Base-by-base conservation (phyloP, 2,888 invertebrate genomes). In the Synergus laeviventris region DNA sequence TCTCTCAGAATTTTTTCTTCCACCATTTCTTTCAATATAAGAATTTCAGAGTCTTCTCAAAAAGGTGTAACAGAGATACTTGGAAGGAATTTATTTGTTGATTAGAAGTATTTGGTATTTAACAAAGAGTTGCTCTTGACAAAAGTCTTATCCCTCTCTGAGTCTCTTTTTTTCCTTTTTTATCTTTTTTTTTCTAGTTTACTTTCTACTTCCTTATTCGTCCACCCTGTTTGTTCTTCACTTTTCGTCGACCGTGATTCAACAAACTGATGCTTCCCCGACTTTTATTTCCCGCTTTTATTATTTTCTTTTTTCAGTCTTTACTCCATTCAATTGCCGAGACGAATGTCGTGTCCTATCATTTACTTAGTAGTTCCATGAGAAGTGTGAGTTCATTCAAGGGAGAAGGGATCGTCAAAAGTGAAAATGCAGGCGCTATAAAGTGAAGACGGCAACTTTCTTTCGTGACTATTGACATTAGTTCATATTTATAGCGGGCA, bases 361-460 rank as follows among this genome's bases (percentile, higher is more conserved):
- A 66, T 45, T 66, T 24, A 42, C 16, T 24, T 14, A 21, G 66
- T 24, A 16, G 21, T 45, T 66, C 21, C 24, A 9, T 1, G 21
- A 45, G 24, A 45, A 45, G 16, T 24, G 16, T 24, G 42, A 45
- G 66, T 66, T 66, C 21, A 66, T 66, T 66, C 66, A 66, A 45
- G 66, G 12, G 31, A 42, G 24, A n/a, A 24, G 24, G 42, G 42
- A 24, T 9, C 9, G 66, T 45, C 64, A 21, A 42, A 42, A 8
- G 66, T 42, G 42, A 3, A 45, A 24, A 45, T 16, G 42, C 24
- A 1, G 21, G 18, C 45, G 5, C 14, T 66, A 42, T 21, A 42
- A 64, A 64, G 21, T 59, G 24, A 59, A 21, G 59, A 24, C 14
- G 42, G 14, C 11, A 42, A 59, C 24, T 42, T 21, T 45, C 18